A percentile compares a stretch with the other conserved stretches of the same genome.
These are phyloP conservation scores for Tetrapedia diversipes DNA, from an alignment of 2,888 invertebrate species.

Conservation along the genomic window DNA sequence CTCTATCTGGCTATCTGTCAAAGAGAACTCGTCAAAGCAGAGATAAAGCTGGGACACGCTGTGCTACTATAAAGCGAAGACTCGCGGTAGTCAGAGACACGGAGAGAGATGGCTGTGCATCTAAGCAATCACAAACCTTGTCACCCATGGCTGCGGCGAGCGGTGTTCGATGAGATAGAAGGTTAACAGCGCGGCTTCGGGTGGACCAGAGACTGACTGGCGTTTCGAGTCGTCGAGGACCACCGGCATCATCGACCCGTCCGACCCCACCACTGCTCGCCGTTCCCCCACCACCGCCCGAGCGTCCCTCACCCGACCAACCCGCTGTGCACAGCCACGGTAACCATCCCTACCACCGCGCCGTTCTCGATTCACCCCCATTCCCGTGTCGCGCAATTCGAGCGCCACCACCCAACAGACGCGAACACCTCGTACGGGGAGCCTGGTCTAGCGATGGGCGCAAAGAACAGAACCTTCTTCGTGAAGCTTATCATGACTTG, in stretches of 20 bases:
- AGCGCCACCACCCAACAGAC: constrained; percentile 60
- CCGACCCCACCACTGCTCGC: constrained; percentile 86
- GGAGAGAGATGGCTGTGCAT: constrained; percentile 51
- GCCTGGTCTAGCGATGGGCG: constrained; percentile 31
- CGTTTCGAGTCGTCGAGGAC: constrained; percentile 78
- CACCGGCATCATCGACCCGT: constrained; percentile 84
- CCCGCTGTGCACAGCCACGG: constrained; percentile 35
- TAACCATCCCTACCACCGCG: constrained; percentile 40
- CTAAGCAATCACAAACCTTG: constrained; percentile 79
- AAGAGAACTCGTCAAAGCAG: constrained; percentile 32
- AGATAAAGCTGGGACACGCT: constrained; percentile 33
- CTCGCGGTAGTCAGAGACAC: constrained; percentile 20
- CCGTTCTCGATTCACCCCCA: constrained; percentile 50
- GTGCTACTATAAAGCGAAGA: constrained; percentile 50
- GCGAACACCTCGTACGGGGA: constrained; percentile 12
- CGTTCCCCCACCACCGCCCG: constrained; percentile 73
- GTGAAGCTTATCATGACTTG: too few species aligned
- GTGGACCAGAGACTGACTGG: constrained; percentile 86
- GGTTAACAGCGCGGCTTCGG: constrained; percentile 86
- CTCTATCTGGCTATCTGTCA: constrained; percentile 33
- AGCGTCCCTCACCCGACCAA: constrained; percentile 71
- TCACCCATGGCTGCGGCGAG: constrained; percentile 84
- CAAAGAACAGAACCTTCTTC: neutral
- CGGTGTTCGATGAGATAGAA: constrained; percentile 85
- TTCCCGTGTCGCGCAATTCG: constrained; percentile 29